Conservation (phyloP, 2,888 invertebrate species). For the Listrodromus nycthemerus region DNA sequence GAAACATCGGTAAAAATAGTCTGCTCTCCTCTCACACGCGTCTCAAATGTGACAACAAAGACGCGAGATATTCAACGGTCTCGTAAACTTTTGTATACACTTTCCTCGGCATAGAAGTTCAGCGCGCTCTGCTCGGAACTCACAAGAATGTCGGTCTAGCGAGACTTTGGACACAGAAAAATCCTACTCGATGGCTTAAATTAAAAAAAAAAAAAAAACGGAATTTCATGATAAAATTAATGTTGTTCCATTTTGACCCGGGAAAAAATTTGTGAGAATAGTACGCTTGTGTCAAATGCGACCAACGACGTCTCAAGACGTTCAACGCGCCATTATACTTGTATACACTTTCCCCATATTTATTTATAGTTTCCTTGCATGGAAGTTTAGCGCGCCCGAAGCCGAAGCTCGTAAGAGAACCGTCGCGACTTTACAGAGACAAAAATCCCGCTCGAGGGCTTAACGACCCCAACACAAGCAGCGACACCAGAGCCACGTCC, state of each 20-base stretch:
- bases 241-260: not conserved
- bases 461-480: constrained; percentile 76
- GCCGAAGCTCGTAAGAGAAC: constrained; percentile 36
- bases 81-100: not conserved
- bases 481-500: constrained; percentile 66
- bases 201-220: too few relatives aligned
- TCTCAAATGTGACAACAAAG: too few relatives aligned
- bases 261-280: too few relatives aligned
- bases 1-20: too few relatives aligned
- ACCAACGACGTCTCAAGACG: too few relatives aligned
- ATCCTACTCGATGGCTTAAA: constrained; percentile 74
- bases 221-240: too few relatives aligned
- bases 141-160: constrained; percentile 52
- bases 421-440: constrained; percentile 61
- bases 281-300: too few relatives aligned
- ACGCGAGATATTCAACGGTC: too few relatives aligned
- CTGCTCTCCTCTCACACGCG: too few relatives aligned
- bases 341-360: too few relatives aligned
- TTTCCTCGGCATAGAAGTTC: not conserved
- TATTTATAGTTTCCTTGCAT: too few relatives aligned
- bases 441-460: constrained; percentile 72
- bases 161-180: constrained; percentile 62
- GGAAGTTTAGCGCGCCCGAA: not conserved
- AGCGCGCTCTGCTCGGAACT: not conserved
- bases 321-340: too few relatives aligned